phyloP scores from a whole-genome alignment of 1,140 invertebrate species.

The Danaus plexippus region DNA sequence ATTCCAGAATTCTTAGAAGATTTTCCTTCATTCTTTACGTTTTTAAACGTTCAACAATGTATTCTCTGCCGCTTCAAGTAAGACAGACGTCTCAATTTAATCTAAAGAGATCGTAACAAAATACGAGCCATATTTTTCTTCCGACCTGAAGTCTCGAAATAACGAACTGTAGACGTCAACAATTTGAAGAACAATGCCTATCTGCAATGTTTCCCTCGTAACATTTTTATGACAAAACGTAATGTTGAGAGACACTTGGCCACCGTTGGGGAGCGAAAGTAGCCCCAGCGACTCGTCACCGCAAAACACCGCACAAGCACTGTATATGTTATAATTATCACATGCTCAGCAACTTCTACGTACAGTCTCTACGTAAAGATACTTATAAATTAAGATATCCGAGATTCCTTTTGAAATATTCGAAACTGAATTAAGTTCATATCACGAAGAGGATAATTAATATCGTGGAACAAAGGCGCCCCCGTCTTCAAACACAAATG shows the following conservation, averaged over 20 bases:
- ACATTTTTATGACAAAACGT: slow-evolving; percentile 25
- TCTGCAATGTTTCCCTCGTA: slow-evolving; percentile 19
- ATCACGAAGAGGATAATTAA: slow-evolving; percentile 13
- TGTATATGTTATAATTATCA: too few relatives aligned
- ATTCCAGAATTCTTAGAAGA: too few relatives aligned
- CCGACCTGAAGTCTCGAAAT: slow-evolving; percentile 8
- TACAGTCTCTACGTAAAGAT: too few relatives aligned
- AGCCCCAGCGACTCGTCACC: slow-evolving; percentile 12
- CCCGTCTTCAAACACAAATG: slow-evolving; percentile 7
- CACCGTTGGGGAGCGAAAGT: slow-evolving; percentile 16
- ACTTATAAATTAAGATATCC: too few relatives aligned
- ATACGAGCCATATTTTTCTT: slow-evolving; percentile 3
- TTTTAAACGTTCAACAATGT: too few relatives aligned
- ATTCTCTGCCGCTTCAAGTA: too few relatives aligned
- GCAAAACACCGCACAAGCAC: slow-evolving; percentile 6
- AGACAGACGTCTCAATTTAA: slow-evolving; percentile 3
- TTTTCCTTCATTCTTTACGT: too few relatives aligned
- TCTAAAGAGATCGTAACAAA: slow-evolving; percentile 5
- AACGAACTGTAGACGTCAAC: slow-evolving; percentile 20
- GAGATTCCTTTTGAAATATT: too few relatives aligned
- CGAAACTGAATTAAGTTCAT: slow-evolving; percentile 2
- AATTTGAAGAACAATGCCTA: slow-evolving; percentile 21
- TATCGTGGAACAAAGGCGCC: slow-evolving; percentile 7
- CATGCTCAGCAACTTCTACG: too few relatives aligned
- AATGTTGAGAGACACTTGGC: slow-evolving; percentile 20